Evolutionary conservation across 1,140 invertebrate species (phyloP), one percentile per base, ranked within the genome.

Genomic region (Euborellia annulipes): DNA sequence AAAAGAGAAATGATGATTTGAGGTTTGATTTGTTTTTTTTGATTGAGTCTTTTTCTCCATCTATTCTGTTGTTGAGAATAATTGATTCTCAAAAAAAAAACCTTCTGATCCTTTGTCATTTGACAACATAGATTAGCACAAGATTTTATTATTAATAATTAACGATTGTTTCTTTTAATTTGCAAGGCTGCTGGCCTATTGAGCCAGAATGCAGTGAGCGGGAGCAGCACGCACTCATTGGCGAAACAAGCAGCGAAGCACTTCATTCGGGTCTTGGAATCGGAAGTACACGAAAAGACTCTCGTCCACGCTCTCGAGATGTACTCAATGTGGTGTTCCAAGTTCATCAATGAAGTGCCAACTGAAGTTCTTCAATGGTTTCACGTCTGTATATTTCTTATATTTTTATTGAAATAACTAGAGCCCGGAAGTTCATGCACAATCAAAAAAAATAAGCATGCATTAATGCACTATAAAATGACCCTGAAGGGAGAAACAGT

Each of bases 231-330:
- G 0, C 63, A 72, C 48, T 61, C 66, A 48, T 62, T 92, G 43
- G 73, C 78, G 40, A 62, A 70, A 41, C 68, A 64, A 21, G 77
- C 78, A 3, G 66, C 73, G 2, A 69, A 77, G 30, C 69, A 80
- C 47, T 82, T 89, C 56, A 67, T 82, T 13, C 82, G 84, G 57
- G 73, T 89, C 17, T 66, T 95, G 17, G 84, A 91, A 58, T 73
- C 72, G 23, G 92, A 97, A 72, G 83, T 86, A 41, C 89, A 95
- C 62, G 92, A 96, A 65, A 88, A 87, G 54, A 91, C 87, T 2
- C 62, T 94, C 19, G 75, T 85, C 48, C 76, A 79, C 53, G 77
- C 82, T 3, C 65, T 94, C 6, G 76, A 85, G 52, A 81, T 82
- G 72, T 72, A 93, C 60, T 68, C 75, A 8, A 56, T 79, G 7